Evolutionary conservation across 64 coral and sea anemone species (phyloP).

Genomic region (Montipora foliosa): DNA sequence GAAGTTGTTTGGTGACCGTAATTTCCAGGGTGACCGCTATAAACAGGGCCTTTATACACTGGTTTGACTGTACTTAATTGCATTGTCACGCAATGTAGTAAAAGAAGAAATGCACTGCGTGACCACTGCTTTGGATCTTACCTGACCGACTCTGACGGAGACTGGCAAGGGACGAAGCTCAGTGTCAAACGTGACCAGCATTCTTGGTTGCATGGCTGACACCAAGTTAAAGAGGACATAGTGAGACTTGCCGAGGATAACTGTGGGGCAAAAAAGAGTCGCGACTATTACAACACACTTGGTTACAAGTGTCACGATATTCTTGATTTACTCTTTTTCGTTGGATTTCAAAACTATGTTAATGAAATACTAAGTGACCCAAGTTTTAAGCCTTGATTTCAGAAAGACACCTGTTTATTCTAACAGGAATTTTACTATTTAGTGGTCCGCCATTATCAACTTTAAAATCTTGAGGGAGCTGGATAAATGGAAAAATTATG

Average conservation of each 20-base stretch:
- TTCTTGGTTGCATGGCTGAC: slow-evolving; percentile 94
- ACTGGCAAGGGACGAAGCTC: slow-evolving; percentile 88
- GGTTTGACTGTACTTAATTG: not conserved
- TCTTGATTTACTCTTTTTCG: too few relatives aligned
- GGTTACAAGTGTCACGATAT: not conserved
- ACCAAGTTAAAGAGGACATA: slow-evolving; percentile 93
- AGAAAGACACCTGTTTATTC: too few relatives aligned
- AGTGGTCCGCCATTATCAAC: too few relatives aligned
- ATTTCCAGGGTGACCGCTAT: too few relatives aligned
- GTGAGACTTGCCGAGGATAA: slow-evolving; percentile 92
- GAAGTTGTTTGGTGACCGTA: too few relatives aligned
- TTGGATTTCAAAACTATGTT: too few relatives aligned
- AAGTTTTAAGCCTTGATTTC: too few relatives aligned
- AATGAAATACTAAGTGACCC: too few relatives aligned
- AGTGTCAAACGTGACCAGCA: slow-evolving; percentile 96
- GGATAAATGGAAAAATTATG: too few relatives aligned
- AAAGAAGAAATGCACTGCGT: not conserved
- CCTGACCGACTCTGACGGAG: slow-evolving; percentile 94
- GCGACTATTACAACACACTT: not conserved
- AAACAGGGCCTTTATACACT: too few relatives aligned
- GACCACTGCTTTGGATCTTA: slow-evolving; percentile 4
- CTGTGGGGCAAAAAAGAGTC: slow-evolving; percentile 33
- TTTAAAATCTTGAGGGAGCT: too few relatives aligned
- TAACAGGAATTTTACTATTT: too few relatives aligned
- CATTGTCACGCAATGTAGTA: not conserved